Evolutionary conservation across 2,888 invertebrate genomes (phyloP), one percentile per base, ranked within the genome.

Genomic region (Tiliacea citrago): DNA sequence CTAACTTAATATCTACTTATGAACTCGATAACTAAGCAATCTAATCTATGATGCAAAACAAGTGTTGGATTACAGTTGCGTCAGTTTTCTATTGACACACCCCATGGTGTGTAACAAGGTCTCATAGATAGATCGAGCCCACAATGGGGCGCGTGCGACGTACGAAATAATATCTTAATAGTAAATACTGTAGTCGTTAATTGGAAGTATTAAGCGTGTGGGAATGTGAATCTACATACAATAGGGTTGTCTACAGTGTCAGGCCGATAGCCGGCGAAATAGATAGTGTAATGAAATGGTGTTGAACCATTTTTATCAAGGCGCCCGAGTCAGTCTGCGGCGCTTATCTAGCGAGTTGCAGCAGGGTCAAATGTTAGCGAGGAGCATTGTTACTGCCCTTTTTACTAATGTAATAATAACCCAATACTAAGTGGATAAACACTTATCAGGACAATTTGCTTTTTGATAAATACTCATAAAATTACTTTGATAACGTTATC

Each of bases 51-150:
- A 92, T 91, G 93, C 93, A 93, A 95, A 94, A 90, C 88, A 92
- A 91, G 94, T 95, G 89, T 93, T 85, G 83, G 83, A 86, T 95
- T 93, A 91, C 94, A 89, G 60, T 86, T 79, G 81, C 85, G 63
- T 86, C 86, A 88, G 88, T 86, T 88, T 87, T 81, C 82, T 90
- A 86, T 86, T 80, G 88, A 85, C 92, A 91, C 92, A 90, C 92
- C 94, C 94, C 94, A 90, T 90, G 86, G 90, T 85, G 92, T 96
- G 96, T 93, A 94, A 94, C 95, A 94, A 93, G 95, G 93, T 96
- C 96, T 96, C 91, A 86, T 89, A 86, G 84, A 94, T 94, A 96
- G 96, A 96, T 92, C 94, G 90, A 93, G 96, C 92, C 92, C 96
- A 96, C 94, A 89, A 89, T 90, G 92, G 92, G 91, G 90, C 88